Percentiles rank a stretch among this genome's conserved stretches.
Conservation (phyloP, 2,113 vertebrate species). For the Leucopternis melanops region DNA sequence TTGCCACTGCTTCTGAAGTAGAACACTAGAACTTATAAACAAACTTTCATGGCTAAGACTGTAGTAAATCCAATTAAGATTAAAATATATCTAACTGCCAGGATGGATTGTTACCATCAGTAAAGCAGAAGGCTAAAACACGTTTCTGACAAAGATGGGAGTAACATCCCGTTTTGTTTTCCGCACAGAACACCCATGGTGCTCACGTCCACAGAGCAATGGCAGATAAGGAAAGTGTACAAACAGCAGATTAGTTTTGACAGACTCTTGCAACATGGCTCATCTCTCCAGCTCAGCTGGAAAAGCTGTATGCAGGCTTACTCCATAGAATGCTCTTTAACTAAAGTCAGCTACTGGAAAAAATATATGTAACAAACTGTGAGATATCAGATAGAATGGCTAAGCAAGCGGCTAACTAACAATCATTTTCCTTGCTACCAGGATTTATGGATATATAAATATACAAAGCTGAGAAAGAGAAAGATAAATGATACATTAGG, state of each 20-base stretch:
- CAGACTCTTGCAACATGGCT: neutral
- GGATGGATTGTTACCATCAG: neutral
- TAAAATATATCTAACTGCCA: neutral
- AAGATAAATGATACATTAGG: neutral
- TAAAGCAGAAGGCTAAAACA: neutral
- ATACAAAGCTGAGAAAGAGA: neutral
- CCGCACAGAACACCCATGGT: neutral
- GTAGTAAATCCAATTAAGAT: neutral
- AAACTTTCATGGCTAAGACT: neutral
- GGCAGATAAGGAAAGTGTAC: neutral
- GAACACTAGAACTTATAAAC: neutral
- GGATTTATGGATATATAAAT: neutral
- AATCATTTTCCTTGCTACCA: neutral
- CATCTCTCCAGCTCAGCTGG: conserved; percentile 1
- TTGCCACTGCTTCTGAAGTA: neutral
- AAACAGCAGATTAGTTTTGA: conserved; percentile 2
- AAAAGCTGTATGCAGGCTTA: neutral
- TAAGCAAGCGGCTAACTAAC: neutral
- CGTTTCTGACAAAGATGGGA: neutral
- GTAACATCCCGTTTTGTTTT: neutral
- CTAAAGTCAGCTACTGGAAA: neutral
- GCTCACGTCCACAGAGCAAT: neutral
- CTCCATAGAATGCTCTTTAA: neutral
- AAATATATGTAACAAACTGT: neutral
- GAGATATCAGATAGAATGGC: neutral